Evolutionary conservation across 2,888 invertebrate genomes (phyloP).

Genomic region (Xanthostigma xanthostigma): DNA sequence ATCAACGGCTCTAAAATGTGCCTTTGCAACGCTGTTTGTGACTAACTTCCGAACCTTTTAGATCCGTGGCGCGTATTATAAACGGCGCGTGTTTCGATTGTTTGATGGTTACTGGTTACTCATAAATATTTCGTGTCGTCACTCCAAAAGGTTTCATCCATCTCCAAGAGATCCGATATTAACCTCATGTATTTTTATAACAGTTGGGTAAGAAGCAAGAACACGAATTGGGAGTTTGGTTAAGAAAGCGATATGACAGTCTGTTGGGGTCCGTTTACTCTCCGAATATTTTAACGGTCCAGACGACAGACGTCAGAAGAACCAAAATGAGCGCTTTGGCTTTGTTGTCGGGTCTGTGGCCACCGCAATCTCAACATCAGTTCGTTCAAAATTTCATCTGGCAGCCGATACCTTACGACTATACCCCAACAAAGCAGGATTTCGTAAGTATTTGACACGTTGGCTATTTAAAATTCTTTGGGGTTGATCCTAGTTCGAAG

Average conservation of each 20-base stretch:
- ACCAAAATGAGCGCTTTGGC: constrained; percentile 57
- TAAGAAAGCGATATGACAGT: constrained; percentile 43
- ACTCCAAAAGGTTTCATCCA: too few relatives aligned
- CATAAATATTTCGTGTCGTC: too few relatives aligned
- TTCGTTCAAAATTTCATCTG: constrained; percentile 33
- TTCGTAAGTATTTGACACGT: constrained; percentile 27
- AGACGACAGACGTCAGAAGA: constrained; percentile 57
- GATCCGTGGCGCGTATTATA: too few relatives aligned
- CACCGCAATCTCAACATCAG: constrained; percentile 35
- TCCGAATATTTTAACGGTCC: constrained; percentile 44
- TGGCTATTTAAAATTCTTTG: too few relatives aligned
- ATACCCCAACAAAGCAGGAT: constrained; percentile 47
- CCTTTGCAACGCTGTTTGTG: too few relatives aligned
- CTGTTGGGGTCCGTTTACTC: constrained; percentile 45
- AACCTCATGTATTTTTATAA: too few relatives aligned
- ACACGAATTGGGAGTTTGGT: constrained; percentile 47
- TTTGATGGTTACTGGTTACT: too few relatives aligned
- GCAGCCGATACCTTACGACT: constrained; percentile 66
- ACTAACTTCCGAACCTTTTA: too few relatives aligned
- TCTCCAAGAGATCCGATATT: too few relatives aligned
- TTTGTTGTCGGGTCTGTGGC: constrained; percentile 57
- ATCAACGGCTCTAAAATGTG: too few relatives aligned
- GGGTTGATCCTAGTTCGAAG: too few relatives aligned
- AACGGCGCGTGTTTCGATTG: too few relatives aligned
- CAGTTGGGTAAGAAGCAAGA: constrained; percentile 41